Percentiles rank a stretch among this genome's conserved stretches.
These are phyloP conservation scores for Caenorhabditis parvicauda DNA, from an alignment of 2,888 invertebrate species.

Conservation along the genomic window DNA sequence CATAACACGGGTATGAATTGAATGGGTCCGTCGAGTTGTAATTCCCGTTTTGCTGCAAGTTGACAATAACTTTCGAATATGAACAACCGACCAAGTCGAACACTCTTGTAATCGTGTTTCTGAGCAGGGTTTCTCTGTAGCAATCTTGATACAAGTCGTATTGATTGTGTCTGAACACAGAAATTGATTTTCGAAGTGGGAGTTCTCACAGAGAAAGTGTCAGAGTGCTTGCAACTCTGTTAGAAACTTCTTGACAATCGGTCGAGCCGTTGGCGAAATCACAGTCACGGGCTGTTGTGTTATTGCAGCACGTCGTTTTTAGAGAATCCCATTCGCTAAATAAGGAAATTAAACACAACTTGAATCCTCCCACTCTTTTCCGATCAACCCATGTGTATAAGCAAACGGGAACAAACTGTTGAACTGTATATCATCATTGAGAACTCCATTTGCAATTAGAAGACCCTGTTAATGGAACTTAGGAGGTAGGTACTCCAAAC, in stretches of 20 bases:
- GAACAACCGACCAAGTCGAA: not conserved
- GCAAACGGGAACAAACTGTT: conserved; percentile 33
- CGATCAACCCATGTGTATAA: conserved; percentile 36
- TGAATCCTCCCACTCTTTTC: conserved; percentile 25
- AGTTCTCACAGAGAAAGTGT: not conserved
- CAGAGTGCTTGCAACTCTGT: too few relatives aligned
- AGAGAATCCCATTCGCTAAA: conserved; percentile 43
- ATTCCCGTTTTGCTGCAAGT: conserved; percentile 11
- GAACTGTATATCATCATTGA: conserved; percentile 30
- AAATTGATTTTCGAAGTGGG: too few relatives aligned
- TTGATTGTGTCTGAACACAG: conserved; percentile 19
- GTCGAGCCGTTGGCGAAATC: conserved; percentile 19
- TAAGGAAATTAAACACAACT: not conserved
- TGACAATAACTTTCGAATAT: not conserved
- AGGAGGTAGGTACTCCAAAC: not conserved
- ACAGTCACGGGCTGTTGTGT: conserved; percentile 18
- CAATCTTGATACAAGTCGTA: conserved; percentile 38
- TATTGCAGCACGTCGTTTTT: conserved; percentile 24
- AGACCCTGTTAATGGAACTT: conserved; percentile 11
- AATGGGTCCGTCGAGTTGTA: conserved; percentile 34
- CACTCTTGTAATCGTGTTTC: not conserved
- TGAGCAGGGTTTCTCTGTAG: conserved; percentile 19
- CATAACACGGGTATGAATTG: conserved; percentile 32
- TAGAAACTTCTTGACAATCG: conserved; percentile 12
- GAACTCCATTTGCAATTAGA: conserved; percentile 42